Evolutionary conservation across 2,113 vertebrate genomes (phyloP).

Genomic region (Lutjanus erythropterus): DNA sequence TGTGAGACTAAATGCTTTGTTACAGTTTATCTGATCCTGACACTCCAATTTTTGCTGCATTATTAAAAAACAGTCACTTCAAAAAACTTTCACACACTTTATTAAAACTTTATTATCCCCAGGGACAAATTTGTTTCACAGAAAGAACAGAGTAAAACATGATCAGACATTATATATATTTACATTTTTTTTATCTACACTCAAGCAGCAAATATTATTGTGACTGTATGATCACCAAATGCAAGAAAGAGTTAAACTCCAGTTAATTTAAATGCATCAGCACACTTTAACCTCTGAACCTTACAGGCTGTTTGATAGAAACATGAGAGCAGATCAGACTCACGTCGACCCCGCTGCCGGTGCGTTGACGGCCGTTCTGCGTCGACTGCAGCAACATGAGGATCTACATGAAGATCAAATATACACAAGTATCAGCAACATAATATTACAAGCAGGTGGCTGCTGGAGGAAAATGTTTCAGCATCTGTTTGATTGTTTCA

Average conservation of each 20-base stretch:
- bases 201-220: too few species aligned
- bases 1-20: too few species aligned
- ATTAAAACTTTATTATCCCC: too few species aligned
- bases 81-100: too few species aligned
- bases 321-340: slow-evolving; percentile 19
- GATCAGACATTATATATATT: too few species aligned
- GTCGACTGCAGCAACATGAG: slow-evolving; percentile 89
- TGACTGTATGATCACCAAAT: too few species aligned
- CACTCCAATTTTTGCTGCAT: not conserved
- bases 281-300: not conserved
- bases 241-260: too few species aligned
- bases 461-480: not conserved
- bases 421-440: not conserved
- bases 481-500: not conserved
- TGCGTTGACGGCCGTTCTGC: slow-evolving; percentile 78
- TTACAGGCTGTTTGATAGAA: not conserved
- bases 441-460: not conserved
- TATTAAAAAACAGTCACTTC: not conserved
- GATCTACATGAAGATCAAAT: slow-evolving; percentile 82
- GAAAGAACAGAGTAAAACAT: too few species aligned
- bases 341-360: slow-evolving; percentile 85
- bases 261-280: not conserved
- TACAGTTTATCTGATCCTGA: too few species aligned
- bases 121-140: too few species aligned
- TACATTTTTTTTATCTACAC: too few species aligned